phyloP scores from a whole-genome alignment of 2,888 invertebrate species.

The Chirona hameri region DNA sequence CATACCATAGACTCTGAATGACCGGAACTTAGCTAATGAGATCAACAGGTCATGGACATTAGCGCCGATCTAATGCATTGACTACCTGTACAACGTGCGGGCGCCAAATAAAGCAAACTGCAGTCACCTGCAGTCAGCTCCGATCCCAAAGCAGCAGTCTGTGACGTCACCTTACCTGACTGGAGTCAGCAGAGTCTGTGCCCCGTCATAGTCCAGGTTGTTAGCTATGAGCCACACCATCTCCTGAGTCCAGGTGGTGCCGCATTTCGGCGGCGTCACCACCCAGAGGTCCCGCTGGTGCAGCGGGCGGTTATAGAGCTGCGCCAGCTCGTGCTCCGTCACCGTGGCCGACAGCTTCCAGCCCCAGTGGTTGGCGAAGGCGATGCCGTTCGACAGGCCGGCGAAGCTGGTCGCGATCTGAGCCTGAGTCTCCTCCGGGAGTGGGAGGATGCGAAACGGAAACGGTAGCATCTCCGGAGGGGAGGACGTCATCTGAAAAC shows the following conservation, averaged over 20 bases:
- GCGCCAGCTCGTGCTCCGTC: constrained; percentile 33
- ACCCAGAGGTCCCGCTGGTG: constrained; percentile 35
- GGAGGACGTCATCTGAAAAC: constrained; percentile 28
- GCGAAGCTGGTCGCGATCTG: constrained; percentile 32
- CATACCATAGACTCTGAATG: too few relatives aligned
- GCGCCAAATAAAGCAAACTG: too few relatives aligned
- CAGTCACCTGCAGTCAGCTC: too few relatives aligned
- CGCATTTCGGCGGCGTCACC: constrained; percentile 43
- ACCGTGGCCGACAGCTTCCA: constrained; percentile 31
- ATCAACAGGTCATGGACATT: too few relatives aligned
- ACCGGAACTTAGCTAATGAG: too few relatives aligned
- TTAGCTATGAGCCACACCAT: constrained; percentile 66
- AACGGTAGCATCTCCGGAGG: neutral
- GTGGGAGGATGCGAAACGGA: constrained; percentile 1
- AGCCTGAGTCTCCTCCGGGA: constrained; percentile 30
- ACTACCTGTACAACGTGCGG: too few relatives aligned
- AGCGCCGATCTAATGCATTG: too few relatives aligned
- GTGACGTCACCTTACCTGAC: too few relatives aligned
- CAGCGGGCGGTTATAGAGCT: constrained; percentile 36
- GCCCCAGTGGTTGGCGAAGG: constrained; percentile 30
- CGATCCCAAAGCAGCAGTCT: too few relatives aligned
- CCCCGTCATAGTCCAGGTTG: constrained; percentile 58
- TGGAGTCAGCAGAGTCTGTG: constrained; percentile 51
- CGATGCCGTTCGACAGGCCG: constrained; percentile 28
- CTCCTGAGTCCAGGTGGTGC: constrained; percentile 75